Percentiles rank a stretch among this genome's conserved stretches.
Evolutionary conservation across 2,888 invertebrate genomes (phyloP).

Genomic region (Polyommatus iphigenia): DNA sequence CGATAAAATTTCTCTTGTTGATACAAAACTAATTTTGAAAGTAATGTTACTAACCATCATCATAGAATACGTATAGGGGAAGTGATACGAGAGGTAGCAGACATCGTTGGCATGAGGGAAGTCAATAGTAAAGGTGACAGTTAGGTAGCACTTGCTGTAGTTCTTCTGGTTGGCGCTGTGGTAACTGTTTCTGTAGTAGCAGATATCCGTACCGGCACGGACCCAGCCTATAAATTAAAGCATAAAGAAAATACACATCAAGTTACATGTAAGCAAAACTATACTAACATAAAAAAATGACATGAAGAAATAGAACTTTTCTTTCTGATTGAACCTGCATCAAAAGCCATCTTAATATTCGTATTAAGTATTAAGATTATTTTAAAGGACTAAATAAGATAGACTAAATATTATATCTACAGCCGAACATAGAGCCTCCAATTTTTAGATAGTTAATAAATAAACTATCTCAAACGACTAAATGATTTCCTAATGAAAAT

Average conservation of each 20-base stretch:
- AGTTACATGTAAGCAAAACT: not conserved
- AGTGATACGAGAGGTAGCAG: constrained; percentile 93
- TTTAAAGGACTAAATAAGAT: no score
- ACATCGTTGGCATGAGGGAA: constrained; percentile 88
- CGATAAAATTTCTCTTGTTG: no score
- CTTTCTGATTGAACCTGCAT: no score
- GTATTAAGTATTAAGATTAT: no score
- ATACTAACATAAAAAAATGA: no score
- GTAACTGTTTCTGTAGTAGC: constrained; percentile 90
- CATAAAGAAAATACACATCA: not conserved
- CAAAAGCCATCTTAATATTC: no score
- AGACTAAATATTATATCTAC: no score
- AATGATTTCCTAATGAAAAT: no score
- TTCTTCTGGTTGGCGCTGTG: constrained; percentile 79
- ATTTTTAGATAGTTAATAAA: not conserved
- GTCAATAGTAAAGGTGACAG: constrained; percentile 87
- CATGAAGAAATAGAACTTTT: no score
- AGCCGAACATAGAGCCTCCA: no score
- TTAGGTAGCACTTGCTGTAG: constrained; percentile 83
- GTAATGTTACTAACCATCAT: constrained; percentile 80
- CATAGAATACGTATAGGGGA: constrained; percentile 90
- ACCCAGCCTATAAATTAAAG: constrained; percentile 79
- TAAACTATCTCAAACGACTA: not conserved
- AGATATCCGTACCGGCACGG: constrained; percentile 87
- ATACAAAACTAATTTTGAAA: constrained; percentile 1